Conservation (phyloP, 1,140 invertebrate species). For the Trypoxylus dichotomus region DNA sequence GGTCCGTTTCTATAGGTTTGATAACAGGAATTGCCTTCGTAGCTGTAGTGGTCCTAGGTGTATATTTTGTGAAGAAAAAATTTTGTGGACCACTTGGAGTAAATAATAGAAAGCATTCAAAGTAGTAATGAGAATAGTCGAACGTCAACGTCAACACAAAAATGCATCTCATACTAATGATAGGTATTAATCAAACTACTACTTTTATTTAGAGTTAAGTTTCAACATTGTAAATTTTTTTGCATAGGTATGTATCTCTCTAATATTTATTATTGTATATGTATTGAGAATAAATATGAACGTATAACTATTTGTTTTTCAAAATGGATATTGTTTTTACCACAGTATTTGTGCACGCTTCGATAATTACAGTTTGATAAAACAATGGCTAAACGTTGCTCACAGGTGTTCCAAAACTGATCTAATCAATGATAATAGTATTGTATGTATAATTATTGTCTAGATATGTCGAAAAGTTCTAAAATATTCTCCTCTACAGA, state of each 20-base stretch:
- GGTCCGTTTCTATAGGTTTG: slow-evolving; percentile 65
- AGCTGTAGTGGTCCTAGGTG: slow-evolving; percentile 59
- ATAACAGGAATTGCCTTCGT: slow-evolving; percentile 56
- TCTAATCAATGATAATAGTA: neutral
- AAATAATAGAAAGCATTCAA: slow-evolving; percentile 1
- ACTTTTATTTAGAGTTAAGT: neutral
- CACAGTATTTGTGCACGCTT: no score
- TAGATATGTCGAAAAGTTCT: neutral
- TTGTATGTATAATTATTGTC: neutral
- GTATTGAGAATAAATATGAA: neutral
- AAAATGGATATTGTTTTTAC: neutral
- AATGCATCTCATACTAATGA: neutral
- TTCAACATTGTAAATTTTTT: neutral
- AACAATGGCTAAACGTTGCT: neutral
- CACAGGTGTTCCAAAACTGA: neutral
- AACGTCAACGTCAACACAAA: neutral
- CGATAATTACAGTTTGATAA: no score
- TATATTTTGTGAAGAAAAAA: slow-evolving; percentile 62
- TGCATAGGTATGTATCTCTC: neutral
- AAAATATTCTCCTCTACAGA: no score
- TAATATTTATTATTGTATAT: neutral
- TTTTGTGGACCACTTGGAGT: slow-evolving; percentile 47
- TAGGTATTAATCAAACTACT: neutral
- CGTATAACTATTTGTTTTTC: neutral
- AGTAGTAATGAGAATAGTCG: neutral